A percentile compares a stretch with the other conserved stretches of the same genome.
Evolutionary conservation across 2,113 vertebrate species (phyloP).

Genomic region (Centropus unirufus): DNA sequence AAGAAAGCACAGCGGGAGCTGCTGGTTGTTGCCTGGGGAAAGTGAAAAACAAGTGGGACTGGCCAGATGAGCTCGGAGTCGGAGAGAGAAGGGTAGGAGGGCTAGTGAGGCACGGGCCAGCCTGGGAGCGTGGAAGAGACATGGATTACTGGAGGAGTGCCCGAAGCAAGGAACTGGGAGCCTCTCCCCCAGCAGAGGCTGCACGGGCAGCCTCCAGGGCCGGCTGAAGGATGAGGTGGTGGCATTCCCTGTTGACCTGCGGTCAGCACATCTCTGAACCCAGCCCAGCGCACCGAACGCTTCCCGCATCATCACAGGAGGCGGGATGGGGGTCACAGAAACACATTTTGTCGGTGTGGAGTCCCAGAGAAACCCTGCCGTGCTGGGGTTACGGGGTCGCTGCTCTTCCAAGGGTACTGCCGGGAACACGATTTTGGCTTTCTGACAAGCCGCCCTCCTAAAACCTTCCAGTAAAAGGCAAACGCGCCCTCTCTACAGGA

Average conservation of each 20-base stretch:
- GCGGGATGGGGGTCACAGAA: fast-evolving
- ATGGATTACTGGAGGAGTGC: not conserved
- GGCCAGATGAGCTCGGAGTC: not conserved
- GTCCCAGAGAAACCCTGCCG: not conserved
- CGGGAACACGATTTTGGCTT: not conserved
- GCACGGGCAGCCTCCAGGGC: not conserved
- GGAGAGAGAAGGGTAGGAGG: not conserved
- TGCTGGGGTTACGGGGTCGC: fast-evolving
- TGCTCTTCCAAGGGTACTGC: not conserved
- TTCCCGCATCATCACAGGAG: not conserved
- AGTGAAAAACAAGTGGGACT: not conserved
- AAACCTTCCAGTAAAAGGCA: not conserved
- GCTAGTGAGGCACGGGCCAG: not conserved
- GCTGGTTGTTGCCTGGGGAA: not conserved
- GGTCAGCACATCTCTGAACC: not conserved
- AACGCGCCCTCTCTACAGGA: fast-evolving
- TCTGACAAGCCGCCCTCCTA: not conserved
- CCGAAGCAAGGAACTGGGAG: not conserved
- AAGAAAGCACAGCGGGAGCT: not conserved
- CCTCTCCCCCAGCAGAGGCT: not conserved
- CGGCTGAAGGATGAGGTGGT: too few relatives aligned
- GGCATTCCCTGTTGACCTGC: fast-evolving
- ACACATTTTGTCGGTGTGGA: fast-evolving
- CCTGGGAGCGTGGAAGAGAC: not conserved
- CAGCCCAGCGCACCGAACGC: fast-evolving